Evolutionary conservation across 2,113 vertebrate genomes (phyloP), one percentile per base, ranked within the genome.

Genomic region (Ciconia boyciana): DNA sequence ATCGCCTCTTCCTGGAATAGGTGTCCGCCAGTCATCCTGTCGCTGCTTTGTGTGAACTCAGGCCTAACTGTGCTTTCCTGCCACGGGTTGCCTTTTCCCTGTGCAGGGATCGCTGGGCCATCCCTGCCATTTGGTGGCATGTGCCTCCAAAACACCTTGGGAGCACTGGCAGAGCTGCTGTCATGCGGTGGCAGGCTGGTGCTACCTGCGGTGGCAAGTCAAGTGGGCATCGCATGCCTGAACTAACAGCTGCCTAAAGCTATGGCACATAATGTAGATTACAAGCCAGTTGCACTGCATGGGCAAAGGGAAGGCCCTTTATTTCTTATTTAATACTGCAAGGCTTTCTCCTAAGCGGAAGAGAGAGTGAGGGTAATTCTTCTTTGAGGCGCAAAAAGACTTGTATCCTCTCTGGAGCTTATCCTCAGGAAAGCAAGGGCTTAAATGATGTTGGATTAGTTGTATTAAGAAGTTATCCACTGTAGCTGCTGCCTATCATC

Each of bases 31-130:
- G 31, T 71, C 3, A 4, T 66, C 32, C 18, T 89, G n/a, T 71
- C 13, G 2, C 70, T 3, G 5, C 14, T 89, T 51, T 62, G 36
- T 11, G 2, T 76, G 31, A 79, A 5, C 64, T 78, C 8, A 4
- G 31, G 62, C 49, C 58, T 28, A 11, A 12, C 43, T 0, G 0
- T 83, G n/a, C 48, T 58, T 57, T 75, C 54, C 61, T 57, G 16
- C 39, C 5, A 7, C 0, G 6, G 22, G 10, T 4, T 65, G 52
- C 31, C 54, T 74, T 66, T 70, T 34, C 19, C 68, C 36, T 31
- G 39, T 15, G 16, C 1, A 1, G 26, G 44, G 17, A 6, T 77
- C 1, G 0, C n/a, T 0, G 4, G 20, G 26, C 49, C 5, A 4
- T 55, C 18, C 48, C 61, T 44, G 29, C 13, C 5, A 0, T 34